Evolutionary conservation across 2,113 vertebrate genomes (phyloP).

Genomic region (Mesoclemmys tuberculata): DNA sequence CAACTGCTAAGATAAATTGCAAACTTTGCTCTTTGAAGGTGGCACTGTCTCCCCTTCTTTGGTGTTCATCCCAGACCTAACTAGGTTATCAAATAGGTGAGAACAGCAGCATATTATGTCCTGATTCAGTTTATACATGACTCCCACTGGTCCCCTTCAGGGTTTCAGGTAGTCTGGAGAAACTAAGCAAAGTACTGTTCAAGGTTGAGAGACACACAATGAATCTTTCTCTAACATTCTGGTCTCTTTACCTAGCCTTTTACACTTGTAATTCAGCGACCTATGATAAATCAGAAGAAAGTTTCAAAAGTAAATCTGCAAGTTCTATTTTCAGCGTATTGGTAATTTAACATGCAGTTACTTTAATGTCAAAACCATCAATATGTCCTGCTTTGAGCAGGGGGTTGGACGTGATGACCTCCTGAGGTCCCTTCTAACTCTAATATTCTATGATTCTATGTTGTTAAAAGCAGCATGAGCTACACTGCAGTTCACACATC

Average conservation of each 20-base stretch:
- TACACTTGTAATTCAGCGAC: background rate
- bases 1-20: conserved; percentile 35
- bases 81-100: conserved; percentile 56
- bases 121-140: conserved; percentile 24
- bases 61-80: conserved; percentile 38
- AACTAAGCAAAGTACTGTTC: conserved; percentile 20
- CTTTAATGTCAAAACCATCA: background rate
- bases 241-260: background rate
- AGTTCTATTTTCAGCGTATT: background rate
- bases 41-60: conserved; percentile 16
- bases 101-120: conserved; percentile 25
- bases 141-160: background rate
- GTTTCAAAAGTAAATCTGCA: background rate
- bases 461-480: background rate
- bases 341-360: background rate
- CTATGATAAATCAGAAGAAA: background rate
- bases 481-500: background rate
- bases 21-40: conserved; percentile 36
- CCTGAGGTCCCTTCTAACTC: no score
- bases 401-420: no score
- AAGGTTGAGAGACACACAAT: background rate
- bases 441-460: no score
- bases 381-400: no score
- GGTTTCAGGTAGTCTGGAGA: background rate
- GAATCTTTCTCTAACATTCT: background rate